Evolutionary conservation across 92 coral and sea anemone genomes (phyloP).

Genomic region (Siderastrea radians): DNA sequence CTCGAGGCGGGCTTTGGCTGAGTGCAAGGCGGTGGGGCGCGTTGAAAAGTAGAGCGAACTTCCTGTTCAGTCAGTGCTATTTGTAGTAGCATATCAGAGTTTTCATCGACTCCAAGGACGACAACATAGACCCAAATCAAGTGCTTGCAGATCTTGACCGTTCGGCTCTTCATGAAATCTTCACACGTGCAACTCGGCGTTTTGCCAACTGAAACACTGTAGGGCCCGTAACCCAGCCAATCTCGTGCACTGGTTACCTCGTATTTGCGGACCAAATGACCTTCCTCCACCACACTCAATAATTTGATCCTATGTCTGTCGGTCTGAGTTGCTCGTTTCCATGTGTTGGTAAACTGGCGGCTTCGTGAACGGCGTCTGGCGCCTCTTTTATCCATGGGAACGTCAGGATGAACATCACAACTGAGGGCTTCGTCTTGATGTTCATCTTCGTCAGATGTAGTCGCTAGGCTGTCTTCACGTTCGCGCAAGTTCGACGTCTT

Average conservation of each 20-base stretch:
- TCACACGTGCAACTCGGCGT: slow-evolving; percentile 18
- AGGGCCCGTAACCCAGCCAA: slow-evolving; percentile 34
- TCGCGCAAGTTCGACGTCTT: not conserved
- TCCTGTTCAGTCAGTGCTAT: slow-evolving; percentile 33
- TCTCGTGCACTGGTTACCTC: slow-evolving; percentile 20
- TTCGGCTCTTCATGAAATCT: slow-evolving; percentile 10
- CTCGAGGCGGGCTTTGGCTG: not conserved
- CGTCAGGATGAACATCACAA: not conserved
- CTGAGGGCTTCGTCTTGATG: not conserved
- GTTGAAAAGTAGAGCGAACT: slow-evolving; percentile 4
- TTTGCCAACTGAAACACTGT: slow-evolving; percentile 13
- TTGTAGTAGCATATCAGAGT: not conserved
- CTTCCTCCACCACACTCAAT: not conserved
- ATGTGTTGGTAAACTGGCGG: slow-evolving; percentile 14
- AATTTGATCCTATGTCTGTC: slow-evolving; percentile 22
- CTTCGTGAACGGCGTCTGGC: not conserved
- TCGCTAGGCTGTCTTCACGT: slow-evolving; percentile 11
- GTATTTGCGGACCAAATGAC: slow-evolving; percentile 2
- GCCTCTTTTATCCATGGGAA: not conserved
- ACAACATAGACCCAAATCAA: slow-evolving; percentile 36
- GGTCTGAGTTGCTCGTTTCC: not conserved
- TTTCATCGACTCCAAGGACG: slow-evolving; percentile 20
- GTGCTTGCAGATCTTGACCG: slow-evolving; percentile 38
- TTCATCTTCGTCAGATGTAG: not conserved
- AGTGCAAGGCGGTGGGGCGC: slow-evolving; percentile 7